Conservation (phyloP, 2,888 invertebrate genomes). For the Folsomia manolachei region DNA sequence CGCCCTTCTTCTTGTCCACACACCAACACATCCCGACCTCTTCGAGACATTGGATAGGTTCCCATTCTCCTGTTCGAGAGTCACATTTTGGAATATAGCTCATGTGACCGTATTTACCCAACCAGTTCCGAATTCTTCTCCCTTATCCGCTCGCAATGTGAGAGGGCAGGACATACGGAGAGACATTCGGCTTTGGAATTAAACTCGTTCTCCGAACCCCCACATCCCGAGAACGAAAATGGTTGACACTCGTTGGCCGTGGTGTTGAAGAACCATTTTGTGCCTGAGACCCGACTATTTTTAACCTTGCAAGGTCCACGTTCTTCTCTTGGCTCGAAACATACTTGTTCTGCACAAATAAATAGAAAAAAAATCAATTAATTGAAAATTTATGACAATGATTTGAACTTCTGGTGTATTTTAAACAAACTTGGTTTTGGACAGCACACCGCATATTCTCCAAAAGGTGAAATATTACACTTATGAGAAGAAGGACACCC, state of each 20-base stretch:
- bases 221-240: slow-evolving; percentile 66
- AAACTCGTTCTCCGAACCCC: slow-evolving; percentile 81
- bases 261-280: slow-evolving; percentile 74
- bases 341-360: slow-evolving; percentile 66
- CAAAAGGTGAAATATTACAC: slow-evolving; percentile 77
- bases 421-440: slow-evolving; percentile 70
- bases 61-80: slow-evolving; percentile 70
- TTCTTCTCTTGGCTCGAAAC: slow-evolving; percentile 72
- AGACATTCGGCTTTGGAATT: slow-evolving; percentile 74
- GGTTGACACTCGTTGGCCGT: slow-evolving; percentile 72
- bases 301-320: slow-evolving; percentile 58
- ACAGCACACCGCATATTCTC: slow-evolving; percentile 80
- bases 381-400: neutral
- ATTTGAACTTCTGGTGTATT: neutral
- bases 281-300: slow-evolving; percentile 7
- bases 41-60: slow-evolving; percentile 75
- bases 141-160: slow-evolving; percentile 74
- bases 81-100: slow-evolving; percentile 77
- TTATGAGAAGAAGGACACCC: slow-evolving; percentile 83
- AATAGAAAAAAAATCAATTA: neutral
- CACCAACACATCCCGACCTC: slow-evolving; percentile 81
- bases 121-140: slow-evolving; percentile 74
- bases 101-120: slow-evolving; percentile 68
- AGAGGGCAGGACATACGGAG: slow-evolving; percentile 76
- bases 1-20: slow-evolving; percentile 66